phyloP scores from a whole-genome alignment of 1,140 invertebrate species.

The Xylocopa sonorina region DNA sequence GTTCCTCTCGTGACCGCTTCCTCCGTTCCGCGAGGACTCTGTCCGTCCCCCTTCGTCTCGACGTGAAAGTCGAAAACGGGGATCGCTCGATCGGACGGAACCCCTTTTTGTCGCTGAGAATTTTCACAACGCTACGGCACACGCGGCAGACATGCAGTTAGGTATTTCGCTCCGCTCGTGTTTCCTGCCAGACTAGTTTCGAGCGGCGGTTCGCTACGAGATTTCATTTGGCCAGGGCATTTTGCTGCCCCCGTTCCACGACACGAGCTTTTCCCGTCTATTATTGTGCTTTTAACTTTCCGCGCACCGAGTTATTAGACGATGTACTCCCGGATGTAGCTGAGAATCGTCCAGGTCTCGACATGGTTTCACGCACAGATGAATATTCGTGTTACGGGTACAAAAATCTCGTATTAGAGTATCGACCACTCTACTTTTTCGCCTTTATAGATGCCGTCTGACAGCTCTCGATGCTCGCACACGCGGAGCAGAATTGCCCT shows the following conservation, averaged over 20 bases:
- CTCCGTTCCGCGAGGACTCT: not conserved
- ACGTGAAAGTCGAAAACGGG: not conserved
- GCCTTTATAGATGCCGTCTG: not conserved
- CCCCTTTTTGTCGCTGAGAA: not conserved
- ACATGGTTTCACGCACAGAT: not conserved
- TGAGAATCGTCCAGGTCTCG: not conserved
- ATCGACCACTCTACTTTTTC: no score
- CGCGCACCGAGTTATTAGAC: not conserved
- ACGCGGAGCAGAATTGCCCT: no score
- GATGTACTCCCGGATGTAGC: not conserved
- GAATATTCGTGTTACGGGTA: not conserved
- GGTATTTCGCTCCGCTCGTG: not conserved
- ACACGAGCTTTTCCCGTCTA: conserved; percentile 1
- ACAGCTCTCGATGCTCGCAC: no score
- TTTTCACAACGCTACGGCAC: not conserved
- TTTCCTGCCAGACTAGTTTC: conserved; percentile 4
- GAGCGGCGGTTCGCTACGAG: conserved; percentile 11
- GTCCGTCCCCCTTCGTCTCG: no score
- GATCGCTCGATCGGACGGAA: not conserved
- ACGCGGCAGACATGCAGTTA: conserved; percentile 25
- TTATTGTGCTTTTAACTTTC: conserved; percentile 21
- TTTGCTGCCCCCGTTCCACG: not conserved
- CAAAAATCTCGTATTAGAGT: not conserved
- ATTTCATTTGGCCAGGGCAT: conserved; percentile 29
- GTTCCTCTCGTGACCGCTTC: conserved; percentile 19